phyloP scores from a whole-genome alignment of 1,140 invertebrate genomes.

The Penaeus chinensis region DNA sequence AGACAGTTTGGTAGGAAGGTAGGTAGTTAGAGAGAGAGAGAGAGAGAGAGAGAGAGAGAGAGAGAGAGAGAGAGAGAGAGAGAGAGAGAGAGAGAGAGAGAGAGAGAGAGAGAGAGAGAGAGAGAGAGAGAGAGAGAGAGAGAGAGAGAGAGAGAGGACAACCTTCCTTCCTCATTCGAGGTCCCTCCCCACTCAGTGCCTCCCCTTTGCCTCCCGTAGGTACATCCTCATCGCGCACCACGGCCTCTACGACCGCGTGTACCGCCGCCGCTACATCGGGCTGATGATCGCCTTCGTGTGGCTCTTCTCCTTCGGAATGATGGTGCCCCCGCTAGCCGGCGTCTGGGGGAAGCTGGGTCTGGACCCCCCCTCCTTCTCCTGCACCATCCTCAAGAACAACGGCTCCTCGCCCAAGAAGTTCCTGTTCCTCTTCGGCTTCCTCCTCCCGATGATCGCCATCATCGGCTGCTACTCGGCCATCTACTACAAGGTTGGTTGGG shows the following conservation, averaged over 20 bases:
- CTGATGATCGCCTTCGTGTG: constrained; percentile 83
- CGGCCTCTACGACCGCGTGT: constrained; percentile 80
- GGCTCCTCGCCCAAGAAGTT: constrained; percentile 85
- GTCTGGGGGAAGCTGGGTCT: constrained; percentile 85
- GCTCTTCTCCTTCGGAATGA: constrained; percentile 75
- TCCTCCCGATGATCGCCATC: constrained; percentile 84
- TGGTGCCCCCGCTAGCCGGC: constrained; percentile 82
- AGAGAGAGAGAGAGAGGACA: neutral
- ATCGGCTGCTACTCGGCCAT: constrained; percentile 87
- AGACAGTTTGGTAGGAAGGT: neutral
- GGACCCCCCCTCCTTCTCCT: constrained; percentile 82
- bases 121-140: constrained; percentile 15
- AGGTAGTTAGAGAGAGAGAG: neutral
- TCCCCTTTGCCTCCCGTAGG: constrained; percentile 69
- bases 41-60: constrained; percentile 10
- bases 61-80: no score
- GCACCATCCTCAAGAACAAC: constrained; percentile 81
- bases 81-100: neutral
- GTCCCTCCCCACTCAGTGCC: neutral
- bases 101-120: constrained; percentile 28
- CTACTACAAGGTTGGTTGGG: constrained; percentile 77
- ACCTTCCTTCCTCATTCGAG: neutral
- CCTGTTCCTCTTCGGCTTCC: constrained; percentile 84
- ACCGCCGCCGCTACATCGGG: constrained; percentile 77
- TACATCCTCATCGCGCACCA: constrained; percentile 85